Evolutionary conservation across 1,140 invertebrate genomes (phyloP), one percentile per base, ranked within the genome.

Genomic region (Liolophura sinensis): DNA sequence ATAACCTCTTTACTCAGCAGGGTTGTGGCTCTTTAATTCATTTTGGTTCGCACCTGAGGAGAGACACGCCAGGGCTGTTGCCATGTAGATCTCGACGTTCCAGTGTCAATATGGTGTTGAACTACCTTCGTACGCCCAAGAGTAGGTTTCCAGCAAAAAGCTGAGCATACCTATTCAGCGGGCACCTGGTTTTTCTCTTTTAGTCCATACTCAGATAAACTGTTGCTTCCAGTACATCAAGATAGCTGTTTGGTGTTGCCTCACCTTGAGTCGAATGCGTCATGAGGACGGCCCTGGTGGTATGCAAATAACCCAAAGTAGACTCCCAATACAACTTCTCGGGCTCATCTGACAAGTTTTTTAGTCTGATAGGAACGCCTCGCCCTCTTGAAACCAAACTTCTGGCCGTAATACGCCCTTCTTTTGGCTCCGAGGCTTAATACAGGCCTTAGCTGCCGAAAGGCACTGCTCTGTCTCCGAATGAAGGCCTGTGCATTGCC

Each of bases 1-100:
- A 75, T 74, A 24, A 78, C 51, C 49, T 66, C 65, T 46, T 55
- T 58, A 24, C 64, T 63, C 3, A 63, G 31, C 51, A 68, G 60
- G 14, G 46, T 31, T 24, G 62, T 25, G 4, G 59, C 48, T n/a
- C 60, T 67, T 57, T 14, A 59, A 22, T 11, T 71, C n/a, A n/a
- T 40, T 27, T 50, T 60, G n/a, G 47, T 24, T 54, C 52, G 18
- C 49, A 64, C 66, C 3, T 47, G 52, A 31, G 65, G 50, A 22
- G 65, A 50, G 14, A 56, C 55, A 47, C 68, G 47, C 47, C 65
- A 54, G 4, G 55, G 61, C 47, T 25, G 50, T 57, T 73, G 71
- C 63, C 60, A 40, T 3, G 68, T 60, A 9, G 68, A 66, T 27
- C 50, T 14, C 20, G 67, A 60, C 20, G 46, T 61, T 12, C 64